A percentile compares a stretch with the other conserved stretches of the same genome.
phyloP scores from a whole-genome alignment of 2,797 vertebrate genomes.

The Centropyge bicolor region DNA sequence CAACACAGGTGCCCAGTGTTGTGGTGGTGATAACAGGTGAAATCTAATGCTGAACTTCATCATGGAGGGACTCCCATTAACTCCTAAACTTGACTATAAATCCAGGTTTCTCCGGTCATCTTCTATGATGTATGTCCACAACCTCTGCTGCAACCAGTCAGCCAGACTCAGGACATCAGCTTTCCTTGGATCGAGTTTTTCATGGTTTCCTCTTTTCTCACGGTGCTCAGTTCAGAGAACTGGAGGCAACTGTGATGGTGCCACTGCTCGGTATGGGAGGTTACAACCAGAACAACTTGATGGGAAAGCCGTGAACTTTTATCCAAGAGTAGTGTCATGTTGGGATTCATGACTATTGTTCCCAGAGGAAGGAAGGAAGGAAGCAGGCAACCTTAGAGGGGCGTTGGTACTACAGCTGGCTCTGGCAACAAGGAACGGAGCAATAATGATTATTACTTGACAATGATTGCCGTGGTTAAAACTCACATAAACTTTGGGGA shows the following conservation, averaged over 20 bases:
- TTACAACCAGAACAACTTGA: slow-evolving; percentile 43
- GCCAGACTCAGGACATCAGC: slow-evolving; percentile 15
- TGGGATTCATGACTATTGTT: slow-evolving; percentile 65
- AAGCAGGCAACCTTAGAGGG: slow-evolving; percentile 68
- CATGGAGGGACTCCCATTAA: background rate
- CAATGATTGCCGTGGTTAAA: slow-evolving; percentile 23
- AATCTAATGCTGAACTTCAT: background rate
- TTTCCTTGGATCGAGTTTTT: slow-evolving; percentile 36
- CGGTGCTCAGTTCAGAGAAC: slow-evolving; percentile 55
- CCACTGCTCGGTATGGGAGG: slow-evolving; percentile 20
- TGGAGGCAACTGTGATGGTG: slow-evolving; percentile 33
- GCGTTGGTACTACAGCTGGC: slow-evolving; percentile 60
- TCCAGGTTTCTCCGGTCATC: slow-evolving; percentile 12
- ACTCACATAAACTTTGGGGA: background rate
- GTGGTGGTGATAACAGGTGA: background rate
- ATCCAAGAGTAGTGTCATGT: slow-evolving; percentile 60
- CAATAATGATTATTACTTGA: slow-evolving; percentile 25
- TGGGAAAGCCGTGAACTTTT: slow-evolving; percentile 75
- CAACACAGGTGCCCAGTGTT: background rate
- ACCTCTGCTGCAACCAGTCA: slow-evolving; percentile 26
- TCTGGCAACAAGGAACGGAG: slow-evolving; percentile 31
- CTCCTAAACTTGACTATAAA: background rate
- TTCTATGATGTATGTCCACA: slow-evolving; percentile 45
- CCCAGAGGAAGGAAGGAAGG: slow-evolving; percentile 68
- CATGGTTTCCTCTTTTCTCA: slow-evolving; percentile 75